A percentile compares a stretch with the other conserved stretches of the same genome.
phyloP scores from a whole-genome alignment of 2,113 vertebrate genomes.

The Bubo bubo region DNA sequence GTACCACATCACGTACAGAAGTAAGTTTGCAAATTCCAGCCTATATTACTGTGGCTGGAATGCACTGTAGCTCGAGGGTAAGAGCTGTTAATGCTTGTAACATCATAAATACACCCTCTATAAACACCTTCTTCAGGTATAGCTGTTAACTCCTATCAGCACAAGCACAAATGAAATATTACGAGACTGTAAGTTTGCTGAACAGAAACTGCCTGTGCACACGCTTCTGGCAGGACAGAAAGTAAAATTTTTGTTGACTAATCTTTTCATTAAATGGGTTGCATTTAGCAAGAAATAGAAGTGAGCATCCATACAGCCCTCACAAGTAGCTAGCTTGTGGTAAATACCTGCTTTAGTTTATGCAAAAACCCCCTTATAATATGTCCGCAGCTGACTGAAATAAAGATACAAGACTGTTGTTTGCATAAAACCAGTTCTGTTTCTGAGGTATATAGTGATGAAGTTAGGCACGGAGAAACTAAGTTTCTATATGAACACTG shows the following conservation, averaged over 20 bases:
- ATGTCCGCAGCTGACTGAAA: neutral
- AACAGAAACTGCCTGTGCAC: neutral
- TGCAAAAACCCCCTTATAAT: neutral
- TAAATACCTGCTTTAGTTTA: neutral
- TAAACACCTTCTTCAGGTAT: neutral
- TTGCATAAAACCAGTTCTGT: neutral
- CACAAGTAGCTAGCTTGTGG: neutral
- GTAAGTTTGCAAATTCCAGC: neutral
- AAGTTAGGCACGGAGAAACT: neutral
- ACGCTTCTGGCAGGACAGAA: neutral
- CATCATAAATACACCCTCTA: neutral
- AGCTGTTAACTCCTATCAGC: neutral
- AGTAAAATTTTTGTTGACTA: neutral
- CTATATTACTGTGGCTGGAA: neutral
- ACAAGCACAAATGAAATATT: neutral
- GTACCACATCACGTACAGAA: fast-evolving
- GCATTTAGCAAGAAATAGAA: neutral
- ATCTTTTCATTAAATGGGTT: neutral
- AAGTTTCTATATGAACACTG: neutral
- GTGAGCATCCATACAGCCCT: neutral
- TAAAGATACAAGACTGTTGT: neutral
- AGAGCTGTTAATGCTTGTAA: neutral
- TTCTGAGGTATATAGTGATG: neutral
- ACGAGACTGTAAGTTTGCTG: neutral
- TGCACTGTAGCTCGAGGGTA: neutral